Base-by-base conservation (phyloP, 2,113 vertebrate species). In the Platysternon megacephalum region DNA sequence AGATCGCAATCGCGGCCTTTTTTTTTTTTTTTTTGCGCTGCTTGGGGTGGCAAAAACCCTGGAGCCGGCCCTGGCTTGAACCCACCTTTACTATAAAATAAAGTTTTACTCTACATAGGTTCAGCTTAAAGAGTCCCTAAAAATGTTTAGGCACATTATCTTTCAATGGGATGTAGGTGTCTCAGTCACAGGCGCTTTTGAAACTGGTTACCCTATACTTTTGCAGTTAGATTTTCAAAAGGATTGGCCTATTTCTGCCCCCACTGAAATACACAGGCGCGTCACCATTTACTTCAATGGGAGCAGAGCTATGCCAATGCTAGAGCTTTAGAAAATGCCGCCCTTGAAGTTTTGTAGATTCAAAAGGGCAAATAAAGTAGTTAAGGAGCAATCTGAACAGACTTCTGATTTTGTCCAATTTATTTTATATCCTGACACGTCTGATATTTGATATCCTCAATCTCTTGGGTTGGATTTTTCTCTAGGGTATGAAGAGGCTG, bases 381-480 rank as follows among this genome's bases (percentile, higher is more conserved):
- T 6, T 91, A 79, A 68, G 87, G 91, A 97, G 90, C 65, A 76
- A 96, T 94, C 55, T 97, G 95, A 86, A 95, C 48, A 86, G 1
- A 0, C 12, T 84, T 95, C 87, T 97, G 84, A 94, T 65, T 95
- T 97, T 51, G 85, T 81, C 78, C 58, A 87, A 10, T 35, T n/a
- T 92, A 12, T 90, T 95, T 89, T 79, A 26, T 96, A 85, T 76
- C 86, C 88, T 13, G 5, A n/a, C 10, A 5, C 86, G 89, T 86
- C 22, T 94, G 72, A 28, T 85, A 92, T 90, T 91, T 91, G 48
- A 44, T 44, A 44, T 44, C 44, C 44, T 97, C 95, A 93, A 42
- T 94, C 61, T 96, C 91, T 95, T 91, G 92, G 42, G 4, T n/a
- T 88, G 86, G 87, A 96, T 93, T 89, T 95, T 96, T 96, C 87